Evolutionary conservation across 2,888 invertebrate genomes (phyloP), one percentile per base, ranked within the genome.

Genomic region (Anaspis maculata): DNA sequence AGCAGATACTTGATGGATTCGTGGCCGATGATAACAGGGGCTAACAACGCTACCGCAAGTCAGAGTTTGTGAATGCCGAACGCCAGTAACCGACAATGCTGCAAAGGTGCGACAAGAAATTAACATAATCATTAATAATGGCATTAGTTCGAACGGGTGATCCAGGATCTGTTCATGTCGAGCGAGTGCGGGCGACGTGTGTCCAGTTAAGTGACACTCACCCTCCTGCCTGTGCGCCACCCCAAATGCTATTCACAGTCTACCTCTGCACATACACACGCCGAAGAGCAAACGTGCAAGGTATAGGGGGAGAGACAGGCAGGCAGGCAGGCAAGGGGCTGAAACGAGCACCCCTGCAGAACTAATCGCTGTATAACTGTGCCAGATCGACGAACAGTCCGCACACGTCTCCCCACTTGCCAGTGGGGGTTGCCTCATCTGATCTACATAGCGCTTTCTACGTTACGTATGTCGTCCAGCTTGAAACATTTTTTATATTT

Each of bases 301-400:
- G 25, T 31, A 36, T 11, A 15, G 30, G 25, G 30, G 37, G 33
- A 27, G 30, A 33, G 23, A 12, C 15, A 15, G 25, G 32, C 27
- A 33, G 32, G 30, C 19, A 39, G 35, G 31, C n/a, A n/a, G n/a
- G n/a, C n/a, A n/a, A 44, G 42, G 51, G 42, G 46, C 36, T 42
- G 46, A 16, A 33, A 22, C n/a, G n/a, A 41, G 51, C 57, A 56
- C 56, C 59, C 57, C 54, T 51, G 53, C 53, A 50, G 54, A 59
- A 59, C 57, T 57, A 59, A 59, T 59, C 57, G 52, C 43, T 51
- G 47, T 55, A 55, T 55, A 55, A 56, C 54, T 49, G 56, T 52
- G 53, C 52, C 52, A 54, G 51, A 53, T 53, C 49, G 51, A 38
- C 30, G 46, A 42, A 43, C 46, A 45, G 48, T 51, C 49, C 44